Percentiles rank a stretch among this genome's conserved stretches.
Evolutionary conservation across 2,113 vertebrate genomes (phyloP).

Genomic region (Nestor notabilis): DNA sequence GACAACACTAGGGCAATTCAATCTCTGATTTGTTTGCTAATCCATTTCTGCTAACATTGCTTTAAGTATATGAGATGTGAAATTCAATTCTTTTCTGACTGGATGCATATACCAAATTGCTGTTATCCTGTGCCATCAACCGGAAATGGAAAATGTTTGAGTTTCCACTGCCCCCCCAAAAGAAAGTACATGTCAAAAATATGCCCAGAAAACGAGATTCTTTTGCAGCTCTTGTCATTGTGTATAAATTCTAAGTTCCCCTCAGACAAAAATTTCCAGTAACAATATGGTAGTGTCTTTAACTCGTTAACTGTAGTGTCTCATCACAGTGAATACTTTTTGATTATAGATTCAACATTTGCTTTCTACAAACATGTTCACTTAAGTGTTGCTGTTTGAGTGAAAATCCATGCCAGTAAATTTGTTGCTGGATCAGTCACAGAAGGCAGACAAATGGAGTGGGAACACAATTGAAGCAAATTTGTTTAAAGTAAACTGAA

Average conservation of each 20-base stretch:
- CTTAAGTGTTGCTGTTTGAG: conserved; percentile 16
- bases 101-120: not conserved
- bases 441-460: conserved; percentile 50
- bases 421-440: conserved; percentile 34
- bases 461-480: conserved; percentile 41
- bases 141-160: not conserved
- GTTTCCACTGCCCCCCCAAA: not conserved
- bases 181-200: not conserved
- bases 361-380: not conserved
- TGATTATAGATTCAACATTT: not conserved
- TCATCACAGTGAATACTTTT: not conserved
- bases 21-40: not conserved
- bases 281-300: not conserved
- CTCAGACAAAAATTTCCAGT: not conserved
- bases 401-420: conserved; percentile 36
- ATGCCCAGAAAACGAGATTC: not conserved
- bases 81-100: not conserved
- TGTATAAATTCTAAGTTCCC: not conserved
- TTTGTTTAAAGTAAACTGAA: conserved; percentile 53
- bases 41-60: not conserved
- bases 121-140: not conserved
- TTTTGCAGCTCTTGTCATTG: not conserved
- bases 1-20: not conserved
- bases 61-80: not conserved
- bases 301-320: not conserved